A percentile compares a stretch with the other conserved stretches of the same genome.
phyloP scores from a whole-genome alignment of 2,113 vertebrate genomes.

The Gavialis gangeticus region DNA sequence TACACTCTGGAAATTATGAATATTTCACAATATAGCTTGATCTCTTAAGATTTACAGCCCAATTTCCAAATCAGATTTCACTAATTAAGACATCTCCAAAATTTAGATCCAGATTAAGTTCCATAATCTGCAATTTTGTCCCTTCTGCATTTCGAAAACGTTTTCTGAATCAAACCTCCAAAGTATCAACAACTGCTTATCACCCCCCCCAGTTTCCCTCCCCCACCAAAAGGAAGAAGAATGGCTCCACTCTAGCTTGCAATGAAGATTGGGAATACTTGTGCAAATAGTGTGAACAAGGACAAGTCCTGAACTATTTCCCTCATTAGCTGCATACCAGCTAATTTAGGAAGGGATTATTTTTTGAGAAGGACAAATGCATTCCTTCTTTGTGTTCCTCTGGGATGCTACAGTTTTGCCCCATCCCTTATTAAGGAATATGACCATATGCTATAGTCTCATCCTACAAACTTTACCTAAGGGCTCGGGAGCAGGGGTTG shows the following conservation, averaged over 20 bases:
- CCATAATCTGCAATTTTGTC: background rate
- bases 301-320: background rate
- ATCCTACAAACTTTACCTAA: background rate
- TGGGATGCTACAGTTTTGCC: background rate
- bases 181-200: background rate
- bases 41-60: background rate
- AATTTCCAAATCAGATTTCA: background rate
- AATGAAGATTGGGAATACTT: background rate
- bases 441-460: background rate
- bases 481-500: background rate
- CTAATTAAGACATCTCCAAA: slow-evolving; percentile 6
- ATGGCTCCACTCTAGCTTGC: background rate
- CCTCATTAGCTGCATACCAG: background rate
- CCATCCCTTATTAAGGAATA: background rate
- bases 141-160: slow-evolving; percentile 31
- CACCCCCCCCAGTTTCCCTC: slow-evolving; percentile 5
- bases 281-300: background rate
- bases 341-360: background rate
- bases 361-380: background rate
- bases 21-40: background rate
- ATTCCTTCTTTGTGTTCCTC: background rate
- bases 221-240: background rate
- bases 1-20: background rate
- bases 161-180: slow-evolving; percentile 30
- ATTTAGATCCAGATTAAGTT: slow-evolving; percentile 19